Percentiles rank a stretch among this genome's conserved stretches.
Conservation (phyloP, 2,797 vertebrate species). For the Acanthurus tractus region DNA sequence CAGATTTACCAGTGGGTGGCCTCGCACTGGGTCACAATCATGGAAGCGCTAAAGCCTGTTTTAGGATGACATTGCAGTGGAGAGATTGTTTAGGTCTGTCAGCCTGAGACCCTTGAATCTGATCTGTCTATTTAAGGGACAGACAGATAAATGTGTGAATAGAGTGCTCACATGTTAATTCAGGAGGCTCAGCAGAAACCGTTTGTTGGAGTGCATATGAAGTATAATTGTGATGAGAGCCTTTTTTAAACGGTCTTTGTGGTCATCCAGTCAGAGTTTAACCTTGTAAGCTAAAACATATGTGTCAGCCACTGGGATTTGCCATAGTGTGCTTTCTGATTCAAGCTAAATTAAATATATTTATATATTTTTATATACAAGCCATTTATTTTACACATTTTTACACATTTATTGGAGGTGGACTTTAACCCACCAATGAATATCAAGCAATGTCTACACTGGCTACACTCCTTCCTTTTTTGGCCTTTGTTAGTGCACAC, state of each 20-base stretch:
- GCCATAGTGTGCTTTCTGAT: background rate
- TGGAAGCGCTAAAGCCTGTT: slow-evolving; percentile 41
- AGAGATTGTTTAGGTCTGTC: slow-evolving; percentile 25
- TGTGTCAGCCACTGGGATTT: slow-evolving; percentile 18
- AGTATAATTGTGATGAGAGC: slow-evolving; percentile 1
- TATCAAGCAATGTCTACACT: background rate
- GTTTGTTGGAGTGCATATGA: background rate
- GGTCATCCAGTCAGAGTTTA: slow-evolving; percentile 3
- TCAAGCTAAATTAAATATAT: slow-evolving; percentile 15
- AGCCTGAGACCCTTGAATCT: slow-evolving; percentile 2
- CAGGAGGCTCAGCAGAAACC: background rate
- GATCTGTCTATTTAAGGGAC: slow-evolving; percentile 6
- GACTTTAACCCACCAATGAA: background rate
- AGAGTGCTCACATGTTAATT: background rate
- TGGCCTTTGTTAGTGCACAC: background rate
- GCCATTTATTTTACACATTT: background rate
- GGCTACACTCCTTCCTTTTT: background rate
- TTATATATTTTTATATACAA: background rate
- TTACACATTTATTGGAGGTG: background rate
- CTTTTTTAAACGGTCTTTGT: background rate
- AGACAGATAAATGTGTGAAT: slow-evolving; percentile 12
- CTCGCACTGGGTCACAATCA: slow-evolving; percentile 55
- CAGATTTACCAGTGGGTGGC: slow-evolving; percentile 68
- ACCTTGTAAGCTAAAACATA: slow-evolving; percentile 3
- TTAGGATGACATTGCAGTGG: slow-evolving; percentile 34